Evolutionary conservation across 2,888 invertebrate species (phyloP).

Genomic region (Eugnorisma glareosa): DNA sequence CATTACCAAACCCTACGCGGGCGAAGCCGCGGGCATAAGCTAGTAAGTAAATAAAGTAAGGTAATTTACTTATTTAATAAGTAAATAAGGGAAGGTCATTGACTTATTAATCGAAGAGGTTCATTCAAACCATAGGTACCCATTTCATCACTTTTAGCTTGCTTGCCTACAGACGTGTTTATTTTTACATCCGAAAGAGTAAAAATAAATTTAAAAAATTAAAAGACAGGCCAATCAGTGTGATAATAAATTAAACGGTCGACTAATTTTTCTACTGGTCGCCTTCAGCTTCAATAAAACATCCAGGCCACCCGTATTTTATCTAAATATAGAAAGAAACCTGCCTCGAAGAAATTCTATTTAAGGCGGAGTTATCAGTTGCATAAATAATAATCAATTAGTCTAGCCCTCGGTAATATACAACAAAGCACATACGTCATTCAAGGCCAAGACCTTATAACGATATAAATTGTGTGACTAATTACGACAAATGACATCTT

Average conservation of each 20-base stretch:
- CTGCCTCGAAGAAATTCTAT: conserved; percentile 47
- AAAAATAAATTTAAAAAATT: neutral
- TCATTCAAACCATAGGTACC: neutral
- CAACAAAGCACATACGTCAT: conserved; percentile 68
- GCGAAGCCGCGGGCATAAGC: no score
- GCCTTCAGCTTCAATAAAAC: conserved; percentile 11
- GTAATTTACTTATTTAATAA: neutral
- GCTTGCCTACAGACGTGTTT: neutral
- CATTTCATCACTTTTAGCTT: neutral
- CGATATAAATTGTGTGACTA: conserved; percentile 77
- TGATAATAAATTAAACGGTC: neutral
- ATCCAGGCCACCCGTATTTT: conserved; percentile 59
- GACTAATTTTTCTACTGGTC: conserved; percentile 13
- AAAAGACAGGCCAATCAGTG: neutral
- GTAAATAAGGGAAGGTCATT: neutral
- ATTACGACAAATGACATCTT: conserved; percentile 79
- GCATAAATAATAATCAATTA: conserved; percentile 68
- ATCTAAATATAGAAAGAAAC: conserved; percentile 58
- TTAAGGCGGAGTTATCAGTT: conserved; percentile 56
- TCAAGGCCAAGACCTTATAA: conserved; percentile 75
- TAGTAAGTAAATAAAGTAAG: no score
- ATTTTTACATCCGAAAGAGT: neutral
- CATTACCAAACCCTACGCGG: no score
- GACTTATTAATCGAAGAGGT: neutral
- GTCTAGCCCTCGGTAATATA: conserved; percentile 41